These are phyloP conservation scores for Apodemia mormo DNA, from an alignment of 2,888 invertebrate species.

Conservation along the genomic window DNA sequence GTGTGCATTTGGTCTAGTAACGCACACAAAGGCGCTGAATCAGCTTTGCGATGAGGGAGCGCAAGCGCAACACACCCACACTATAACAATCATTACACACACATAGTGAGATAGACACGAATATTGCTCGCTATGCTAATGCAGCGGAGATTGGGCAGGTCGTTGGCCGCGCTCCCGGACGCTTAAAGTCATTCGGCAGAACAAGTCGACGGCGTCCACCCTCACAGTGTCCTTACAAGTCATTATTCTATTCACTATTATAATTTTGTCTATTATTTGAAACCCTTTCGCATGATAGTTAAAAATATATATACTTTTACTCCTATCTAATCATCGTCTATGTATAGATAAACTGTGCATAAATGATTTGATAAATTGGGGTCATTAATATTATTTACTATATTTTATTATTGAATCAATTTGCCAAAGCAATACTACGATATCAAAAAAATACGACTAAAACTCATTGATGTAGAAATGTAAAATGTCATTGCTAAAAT, in stretches of 20 bases:
- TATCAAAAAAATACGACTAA: no score
- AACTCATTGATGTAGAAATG: no score
- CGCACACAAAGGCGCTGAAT: conserved; percentile 33
- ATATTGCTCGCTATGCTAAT: conserved; percentile 82
- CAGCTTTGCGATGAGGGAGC: conserved; percentile 43
- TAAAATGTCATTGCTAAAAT: no score
- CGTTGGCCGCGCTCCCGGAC: conserved; percentile 79
- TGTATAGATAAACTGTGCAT: no score
- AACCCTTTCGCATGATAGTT: background rate
- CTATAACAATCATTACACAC: conserved; percentile 38
- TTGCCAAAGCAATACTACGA: no score
- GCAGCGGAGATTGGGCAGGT: conserved; percentile 82
- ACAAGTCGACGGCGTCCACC: conserved; percentile 63
- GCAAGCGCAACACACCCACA: conserved; percentile 44
- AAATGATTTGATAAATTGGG: no score
- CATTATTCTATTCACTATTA: conserved; percentile 28
- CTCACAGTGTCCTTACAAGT: conserved; percentile 58
- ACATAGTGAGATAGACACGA: conserved; percentile 61
- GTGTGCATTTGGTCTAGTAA: conserved; percentile 29
- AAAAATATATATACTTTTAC: no score
- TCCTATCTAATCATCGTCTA: no score
- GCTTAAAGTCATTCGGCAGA: conserved; percentile 76
- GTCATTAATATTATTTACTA: no score
- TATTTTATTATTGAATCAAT: no score
- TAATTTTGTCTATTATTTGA: conserved; percentile 6